A percentile compares a stretch with the other conserved stretches of the same genome.
These are phyloP conservation scores for Pollenia griseotomentosa DNA, from an alignment of 2,888 invertebrate genomes.

Conservation along the genomic window DNA sequence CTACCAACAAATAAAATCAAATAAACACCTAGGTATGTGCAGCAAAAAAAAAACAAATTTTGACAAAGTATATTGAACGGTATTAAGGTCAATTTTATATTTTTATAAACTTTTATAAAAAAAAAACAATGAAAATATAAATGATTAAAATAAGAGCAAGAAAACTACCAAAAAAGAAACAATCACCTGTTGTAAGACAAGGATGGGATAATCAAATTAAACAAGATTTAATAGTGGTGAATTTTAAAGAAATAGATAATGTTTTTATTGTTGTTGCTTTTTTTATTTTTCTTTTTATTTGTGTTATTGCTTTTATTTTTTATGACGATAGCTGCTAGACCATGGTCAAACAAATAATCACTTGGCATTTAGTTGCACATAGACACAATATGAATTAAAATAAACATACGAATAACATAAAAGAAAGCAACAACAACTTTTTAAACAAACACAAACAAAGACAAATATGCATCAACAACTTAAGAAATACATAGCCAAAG, in stretches of 20 bases:
- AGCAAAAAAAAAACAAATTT: conserved; percentile 44
- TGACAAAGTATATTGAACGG: conserved; percentile 33
- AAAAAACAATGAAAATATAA: conserved; percentile 1
- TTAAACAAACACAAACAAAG: not conserved
- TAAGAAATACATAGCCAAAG: conserved; percentile 51
- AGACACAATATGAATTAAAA: conserved; percentile 20
- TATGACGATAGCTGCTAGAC: conserved; percentile 50
- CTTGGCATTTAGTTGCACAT: conserved; percentile 29
- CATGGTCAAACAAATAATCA: conserved; percentile 47
- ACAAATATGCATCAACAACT: conserved; percentile 13
- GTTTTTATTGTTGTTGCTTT: not conserved
- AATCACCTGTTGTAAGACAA: conserved; percentile 61
- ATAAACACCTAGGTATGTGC: not conserved
- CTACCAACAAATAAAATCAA: not conserved
- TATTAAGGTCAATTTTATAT: conserved; percentile 50
- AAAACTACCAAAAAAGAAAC: conserved; percentile 17
- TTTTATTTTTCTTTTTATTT: conserved; percentile 13
- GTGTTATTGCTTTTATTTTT: conserved; percentile 22
- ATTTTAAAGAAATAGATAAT: conserved; percentile 1
- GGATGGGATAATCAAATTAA: not conserved
- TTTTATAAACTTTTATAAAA: conserved; percentile 10
- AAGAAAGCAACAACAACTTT: conserved; percentile 18
- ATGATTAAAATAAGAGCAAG: not conserved
- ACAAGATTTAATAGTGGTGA: conserved; percentile 28
- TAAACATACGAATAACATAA: conserved; percentile 31